phyloP scores from a whole-genome alignment of 2,113 vertebrate species.

The Ageneiosus marmoratus region DNA sequence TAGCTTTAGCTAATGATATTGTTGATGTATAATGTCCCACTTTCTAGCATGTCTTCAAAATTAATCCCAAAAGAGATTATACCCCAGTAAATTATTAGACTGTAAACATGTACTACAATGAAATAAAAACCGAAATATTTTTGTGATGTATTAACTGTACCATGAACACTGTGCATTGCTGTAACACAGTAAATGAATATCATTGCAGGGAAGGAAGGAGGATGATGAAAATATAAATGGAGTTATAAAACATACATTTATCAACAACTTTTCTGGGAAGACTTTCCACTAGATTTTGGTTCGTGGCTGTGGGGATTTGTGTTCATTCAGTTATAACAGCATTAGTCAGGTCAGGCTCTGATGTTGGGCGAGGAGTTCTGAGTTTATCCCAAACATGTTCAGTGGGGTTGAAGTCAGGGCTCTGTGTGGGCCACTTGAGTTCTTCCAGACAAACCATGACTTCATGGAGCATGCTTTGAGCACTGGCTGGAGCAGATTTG shows the following conservation, averaged over 20 bases:
- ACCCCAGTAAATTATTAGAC: neutral
- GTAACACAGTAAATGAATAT: neutral
- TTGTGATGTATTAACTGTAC: neutral
- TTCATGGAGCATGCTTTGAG: neutral
- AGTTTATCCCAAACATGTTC: neutral
- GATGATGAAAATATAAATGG: too few relatives aligned
- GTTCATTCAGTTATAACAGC: neutral
- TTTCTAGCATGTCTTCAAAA: neutral
- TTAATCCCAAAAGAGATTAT: neutral
- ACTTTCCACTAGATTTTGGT: neutral
- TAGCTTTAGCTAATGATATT: slow-evolving; percentile 9
- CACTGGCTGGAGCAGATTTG: neutral
- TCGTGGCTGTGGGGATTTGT: neutral
- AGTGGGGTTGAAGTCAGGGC: neutral
- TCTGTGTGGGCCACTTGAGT: neutral
- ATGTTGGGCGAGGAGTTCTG: too few relatives aligned
- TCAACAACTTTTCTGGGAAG: neutral
- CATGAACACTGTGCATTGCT: too few relatives aligned
- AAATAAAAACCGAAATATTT: neutral
- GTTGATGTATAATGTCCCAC: neutral
- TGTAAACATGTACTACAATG: neutral
- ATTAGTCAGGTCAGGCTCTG: too few relatives aligned
- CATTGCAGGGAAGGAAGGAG: neutral
- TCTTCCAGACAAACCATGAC: neutral
- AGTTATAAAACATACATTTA: too few relatives aligned